Evolutionary conservation across 2,888 invertebrate genomes (phyloP).

Genomic region (Meandrusa payeni): DNA sequence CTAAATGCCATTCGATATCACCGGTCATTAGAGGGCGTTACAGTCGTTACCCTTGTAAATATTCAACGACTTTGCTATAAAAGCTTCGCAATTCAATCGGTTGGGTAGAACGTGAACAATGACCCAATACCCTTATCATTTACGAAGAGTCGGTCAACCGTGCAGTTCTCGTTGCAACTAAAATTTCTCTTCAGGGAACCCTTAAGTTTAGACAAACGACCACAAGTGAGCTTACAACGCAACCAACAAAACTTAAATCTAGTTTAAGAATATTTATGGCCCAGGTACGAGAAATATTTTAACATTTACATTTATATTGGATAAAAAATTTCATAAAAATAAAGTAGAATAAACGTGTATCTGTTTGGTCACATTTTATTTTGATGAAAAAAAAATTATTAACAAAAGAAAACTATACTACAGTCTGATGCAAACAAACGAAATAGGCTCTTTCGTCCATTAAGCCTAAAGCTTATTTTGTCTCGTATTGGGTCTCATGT

Average conservation of each 20-base stretch:
- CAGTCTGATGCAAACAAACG: too few species aligned
- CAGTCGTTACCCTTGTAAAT: slow-evolving; percentile 65
- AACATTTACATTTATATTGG: too few species aligned
- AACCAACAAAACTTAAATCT: slow-evolving; percentile 27
- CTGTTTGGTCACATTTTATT: too few species aligned
- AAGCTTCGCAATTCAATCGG: slow-evolving; percentile 67
- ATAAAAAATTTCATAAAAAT: too few species aligned
- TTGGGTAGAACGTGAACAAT: slow-evolving; percentile 54
- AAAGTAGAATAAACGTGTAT: too few species aligned
- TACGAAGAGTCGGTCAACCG: slow-evolving; percentile 32
- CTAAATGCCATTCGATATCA: slow-evolving; percentile 48
- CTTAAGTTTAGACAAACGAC: slow-evolving; percentile 29
- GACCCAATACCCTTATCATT: slow-evolving; percentile 45
- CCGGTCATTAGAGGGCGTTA: slow-evolving; percentile 53
- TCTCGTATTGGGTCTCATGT: too few species aligned
- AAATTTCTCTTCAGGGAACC: slow-evolving; percentile 27
- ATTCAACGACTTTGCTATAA: slow-evolving; percentile 57
- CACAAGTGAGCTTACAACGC: slow-evolving; percentile 9
- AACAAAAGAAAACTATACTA: too few species aligned
- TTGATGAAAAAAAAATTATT: too few species aligned
- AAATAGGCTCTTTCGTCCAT: too few species aligned
- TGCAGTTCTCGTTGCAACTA: slow-evolving; percentile 29
- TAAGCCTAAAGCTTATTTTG: too few species aligned
- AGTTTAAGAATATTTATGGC: too few species aligned
- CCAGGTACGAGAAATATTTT: too few species aligned